Base-by-base conservation (phyloP, 2,113 vertebrate species). In the Poeciliopsis occidentalis region DNA sequence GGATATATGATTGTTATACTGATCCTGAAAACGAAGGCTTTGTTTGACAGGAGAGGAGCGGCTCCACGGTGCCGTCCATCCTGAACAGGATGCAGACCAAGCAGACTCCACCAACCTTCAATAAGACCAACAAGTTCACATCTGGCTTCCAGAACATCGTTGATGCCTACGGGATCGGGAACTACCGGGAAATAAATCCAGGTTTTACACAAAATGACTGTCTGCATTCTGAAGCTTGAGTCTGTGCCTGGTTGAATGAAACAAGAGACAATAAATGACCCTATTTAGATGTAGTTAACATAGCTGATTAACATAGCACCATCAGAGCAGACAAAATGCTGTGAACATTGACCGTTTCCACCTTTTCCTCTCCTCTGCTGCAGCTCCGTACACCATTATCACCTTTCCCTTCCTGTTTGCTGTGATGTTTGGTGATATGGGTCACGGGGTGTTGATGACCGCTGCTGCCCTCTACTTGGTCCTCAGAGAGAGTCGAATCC, bases 351-450 rank as follows among this genome's bases (percentile, higher is more conserved):
- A 41, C 39, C 3, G 3, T 41, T 41, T 15, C 39, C 13, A 41
- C 13, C 39, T 47, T 17, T 47, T 19, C 17, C 2, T 76, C 24
- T 80, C 3, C 26, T 34, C 67, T 65, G 17, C 29, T 82, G 0
- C 86, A 99, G 98, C 98, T 60, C 98, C 97, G 0, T 99, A 99
- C 39, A 99, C 97, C 2, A 97, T 99, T 87, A 97, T 99, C 83
- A 99, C 98, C 8, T 99, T 99, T 86, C 98, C 98, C 0, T 99
- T 99, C 90, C 93, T 99, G 64, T 99, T 99, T 90, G 98, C 98
- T 30, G 98, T 99, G 76, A 99, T 99, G 98, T 99, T 99, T 89
- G 98, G 98, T 4, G 98, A 99, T 87, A 96, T 98, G 87, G 98
- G 98, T 76, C 98, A 99, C 0, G 98, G 98, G 0, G 57, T 95